Evolutionary conservation across 1,140 invertebrate genomes (phyloP).

Genomic region (Drosophila hydei): DNA sequence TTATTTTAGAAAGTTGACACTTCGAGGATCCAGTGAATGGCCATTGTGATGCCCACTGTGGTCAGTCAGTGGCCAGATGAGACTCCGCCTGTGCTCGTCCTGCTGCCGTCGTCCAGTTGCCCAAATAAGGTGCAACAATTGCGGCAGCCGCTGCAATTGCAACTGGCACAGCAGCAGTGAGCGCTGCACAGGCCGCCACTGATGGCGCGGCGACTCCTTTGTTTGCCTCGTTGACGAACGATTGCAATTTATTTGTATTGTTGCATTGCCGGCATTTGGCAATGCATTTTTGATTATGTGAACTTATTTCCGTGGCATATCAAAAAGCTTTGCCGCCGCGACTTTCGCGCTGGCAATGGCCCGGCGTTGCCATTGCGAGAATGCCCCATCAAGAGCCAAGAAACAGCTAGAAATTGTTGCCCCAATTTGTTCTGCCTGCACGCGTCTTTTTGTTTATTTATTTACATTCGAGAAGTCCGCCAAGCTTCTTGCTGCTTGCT

Average conservation of each 20-base stretch:
- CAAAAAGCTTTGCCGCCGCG: slow-evolving; percentile 65
- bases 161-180: slow-evolving; percentile 16
- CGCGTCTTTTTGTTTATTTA: slow-evolving; percentile 69
- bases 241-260: slow-evolving; percentile 82
- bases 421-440: slow-evolving; percentile 48
- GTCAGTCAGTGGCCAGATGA: slow-evolving; percentile 6
- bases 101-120: slow-evolving; percentile 53
- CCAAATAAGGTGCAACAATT: slow-evolving; percentile 80
- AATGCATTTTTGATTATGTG: slow-evolving; percentile 74
- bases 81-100: slow-evolving; percentile 7
- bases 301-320: slow-evolving; percentile 59
- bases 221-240: slow-evolving; percentile 72
- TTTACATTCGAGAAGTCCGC: slow-evolving; percentile 74
- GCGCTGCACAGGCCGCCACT: slow-evolving; percentile 8
- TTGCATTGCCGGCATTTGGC: slow-evolving; percentile 77
- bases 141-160: slow-evolving; percentile 45
- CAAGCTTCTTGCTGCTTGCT: slow-evolving; percentile 64
- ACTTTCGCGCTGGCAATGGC: neutral
- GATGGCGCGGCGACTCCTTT: slow-evolving; percentile 61
- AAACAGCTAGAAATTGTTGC: slow-evolving; percentile 52
- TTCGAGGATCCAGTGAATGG: too few relatives aligned
- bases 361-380: slow-evolving; percentile 5
- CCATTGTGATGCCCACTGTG: slow-evolving; percentile 50
- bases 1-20: too few relatives aligned
- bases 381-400: slow-evolving; percentile 14